Conservation (phyloP, 2,797 vertebrate genomes). For the Anguilla anguilla region DNA sequence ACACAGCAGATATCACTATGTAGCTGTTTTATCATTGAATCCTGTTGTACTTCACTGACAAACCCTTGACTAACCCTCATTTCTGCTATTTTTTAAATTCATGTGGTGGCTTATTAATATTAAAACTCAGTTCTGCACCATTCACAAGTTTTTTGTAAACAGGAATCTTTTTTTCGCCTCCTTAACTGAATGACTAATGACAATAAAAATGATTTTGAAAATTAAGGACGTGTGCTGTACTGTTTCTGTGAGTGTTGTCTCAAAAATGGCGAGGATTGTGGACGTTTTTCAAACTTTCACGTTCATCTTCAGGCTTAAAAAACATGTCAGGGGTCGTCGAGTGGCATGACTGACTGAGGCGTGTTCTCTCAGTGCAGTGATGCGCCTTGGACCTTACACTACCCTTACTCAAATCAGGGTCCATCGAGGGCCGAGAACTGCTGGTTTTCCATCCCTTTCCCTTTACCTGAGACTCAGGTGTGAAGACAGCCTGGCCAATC, state of each 20-base stretch:
- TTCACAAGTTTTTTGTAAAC: conserved; percentile 69
- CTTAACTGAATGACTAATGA: conserved; percentile 71
- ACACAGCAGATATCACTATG: neutral
- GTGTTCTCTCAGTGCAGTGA: neutral
- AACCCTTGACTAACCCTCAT: conserved; percentile 5
- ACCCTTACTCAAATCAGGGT: neutral
- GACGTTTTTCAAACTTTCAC: neutral
- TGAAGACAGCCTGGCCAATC: too few species aligned
- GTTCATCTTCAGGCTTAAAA: neutral
- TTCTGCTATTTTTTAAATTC: conserved; percentile 26
- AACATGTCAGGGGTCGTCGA: neutral
- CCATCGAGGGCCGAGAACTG: neutral
- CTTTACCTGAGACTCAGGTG: too few species aligned
- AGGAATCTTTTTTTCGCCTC: conserved; percentile 46
- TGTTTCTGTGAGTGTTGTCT: neutral
- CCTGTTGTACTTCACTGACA: conserved; percentile 26
- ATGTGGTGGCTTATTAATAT: conserved; percentile 58
- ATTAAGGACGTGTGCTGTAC: conserved; percentile 37
- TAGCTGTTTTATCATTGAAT: conserved; percentile 21
- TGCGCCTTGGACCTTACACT: too few species aligned
- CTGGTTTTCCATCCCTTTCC: too few species aligned
- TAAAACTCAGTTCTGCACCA: conserved; percentile 67
- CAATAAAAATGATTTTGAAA: conserved; percentile 66
- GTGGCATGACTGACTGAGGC: neutral
- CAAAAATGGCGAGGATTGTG: neutral